Percentiles rank a stretch among this genome's conserved stretches.
Conservation (phyloP, 2,113 vertebrate genomes). For the Malurus cyaneus region DNA sequence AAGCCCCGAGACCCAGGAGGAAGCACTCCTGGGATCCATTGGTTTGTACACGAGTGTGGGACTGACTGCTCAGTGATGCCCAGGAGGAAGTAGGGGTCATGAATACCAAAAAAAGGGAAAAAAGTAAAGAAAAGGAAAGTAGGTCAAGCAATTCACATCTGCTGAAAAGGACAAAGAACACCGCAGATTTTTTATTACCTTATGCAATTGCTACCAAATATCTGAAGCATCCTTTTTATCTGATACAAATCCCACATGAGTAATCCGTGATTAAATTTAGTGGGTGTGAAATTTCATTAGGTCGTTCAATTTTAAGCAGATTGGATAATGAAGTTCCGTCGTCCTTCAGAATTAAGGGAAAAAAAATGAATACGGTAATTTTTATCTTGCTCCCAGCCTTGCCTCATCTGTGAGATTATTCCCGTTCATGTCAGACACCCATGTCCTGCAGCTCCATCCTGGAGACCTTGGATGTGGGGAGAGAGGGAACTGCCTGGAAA, state of each 20-base stretch:
- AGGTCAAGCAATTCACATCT: slow-evolving; percentile 30
- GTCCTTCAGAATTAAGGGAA: slow-evolving; percentile 18
- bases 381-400: slow-evolving; percentile 38
- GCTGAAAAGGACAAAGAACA: slow-evolving; percentile 22
- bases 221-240: slow-evolving; percentile 30
- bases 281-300: slow-evolving; percentile 66
- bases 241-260: slow-evolving; percentile 56
- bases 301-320: slow-evolving; percentile 55
- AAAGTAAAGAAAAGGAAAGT: slow-evolving; percentile 1
- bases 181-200: slow-evolving; percentile 32
- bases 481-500: background rate
- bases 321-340: slow-evolving; percentile 66
- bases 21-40: background rate
- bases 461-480: background rate
- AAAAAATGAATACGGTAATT: background rate
- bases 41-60: accelerated
- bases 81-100: background rate
- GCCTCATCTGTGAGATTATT: slow-evolving; percentile 22
- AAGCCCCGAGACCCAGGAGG: background rate
- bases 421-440: background rate
- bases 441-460: background rate
- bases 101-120: background rate
- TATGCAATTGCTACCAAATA: slow-evolving; percentile 37
- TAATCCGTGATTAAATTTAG: slow-evolving; percentile 58
- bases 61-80: background rate